Conservation (phyloP, 2,888 invertebrate species). For the Sialis lutaria region DNA sequence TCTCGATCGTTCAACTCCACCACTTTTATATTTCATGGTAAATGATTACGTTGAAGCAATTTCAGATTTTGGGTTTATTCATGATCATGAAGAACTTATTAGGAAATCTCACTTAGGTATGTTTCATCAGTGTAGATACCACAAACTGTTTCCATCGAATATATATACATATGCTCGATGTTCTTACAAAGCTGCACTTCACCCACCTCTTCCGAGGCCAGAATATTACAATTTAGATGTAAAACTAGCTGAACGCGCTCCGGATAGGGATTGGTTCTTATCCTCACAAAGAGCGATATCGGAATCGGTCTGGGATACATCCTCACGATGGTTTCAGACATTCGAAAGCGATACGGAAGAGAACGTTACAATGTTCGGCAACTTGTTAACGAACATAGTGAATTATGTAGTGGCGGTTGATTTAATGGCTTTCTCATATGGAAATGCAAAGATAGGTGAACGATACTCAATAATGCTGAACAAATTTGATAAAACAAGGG, state of each 20-base stretch:
- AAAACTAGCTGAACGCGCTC: too few relatives aligned
- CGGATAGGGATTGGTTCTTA: slow-evolving; percentile 25
- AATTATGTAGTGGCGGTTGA: slow-evolving; percentile 61
- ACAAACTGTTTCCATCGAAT: too few relatives aligned
- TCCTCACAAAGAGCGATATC: slow-evolving; percentile 35
- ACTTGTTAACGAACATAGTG: slow-evolving; percentile 39
- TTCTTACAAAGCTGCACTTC: too few relatives aligned
- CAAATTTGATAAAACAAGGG: slow-evolving; percentile 6
- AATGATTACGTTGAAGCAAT: slow-evolving; percentile 44
- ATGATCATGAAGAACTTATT: slow-evolving; percentile 32
- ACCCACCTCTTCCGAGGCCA: too few relatives aligned
- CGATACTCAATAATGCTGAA: slow-evolving; percentile 36
- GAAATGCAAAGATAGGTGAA: slow-evolving; percentile 44
- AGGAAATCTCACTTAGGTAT: slow-evolving; percentile 39
- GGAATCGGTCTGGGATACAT: slow-evolving; percentile 62
- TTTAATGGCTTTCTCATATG: slow-evolving; percentile 58
- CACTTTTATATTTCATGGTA: slow-evolving; percentile 55
- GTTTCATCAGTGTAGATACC: too few relatives aligned
- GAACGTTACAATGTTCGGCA: slow-evolving; percentile 36
- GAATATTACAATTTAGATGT: too few relatives aligned
- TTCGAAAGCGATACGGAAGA: slow-evolving; percentile 57
- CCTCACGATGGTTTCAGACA: slow-evolving; percentile 75
- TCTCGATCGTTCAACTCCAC: slow-evolving; percentile 50
- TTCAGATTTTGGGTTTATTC: slow-evolving; percentile 42
- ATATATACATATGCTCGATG: too few relatives aligned